Evolutionary conservation across 2,888 invertebrate species (phyloP), one percentile per base, ranked within the genome.

Genomic region (Aradus depressus): DNA sequence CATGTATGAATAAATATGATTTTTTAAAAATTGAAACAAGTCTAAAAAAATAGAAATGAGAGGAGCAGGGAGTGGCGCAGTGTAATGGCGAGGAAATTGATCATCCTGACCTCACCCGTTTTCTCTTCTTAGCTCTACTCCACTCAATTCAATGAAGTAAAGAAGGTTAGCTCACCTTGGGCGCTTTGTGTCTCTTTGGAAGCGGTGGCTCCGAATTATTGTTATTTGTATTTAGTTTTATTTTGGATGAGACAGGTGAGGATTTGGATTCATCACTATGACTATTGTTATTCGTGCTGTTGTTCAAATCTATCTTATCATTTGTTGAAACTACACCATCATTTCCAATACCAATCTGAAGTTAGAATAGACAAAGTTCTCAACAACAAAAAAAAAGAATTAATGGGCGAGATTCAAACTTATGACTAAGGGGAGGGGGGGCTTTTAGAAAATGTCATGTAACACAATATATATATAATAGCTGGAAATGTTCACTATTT

Each of bases 131-230:
- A n/a, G n/a, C n/a, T n/a, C n/a, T n/a, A n/a, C n/a, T n/a, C n/a
- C n/a, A n/a, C n/a, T n/a, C n/a, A n/a, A n/a, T n/a, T n/a, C n/a
- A n/a, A n/a, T n/a, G n/a, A n/a, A n/a, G n/a, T n/a, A n/a, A n/a
- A n/a, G n/a, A n/a, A n/a, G n/a, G n/a, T 32, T 12, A 44, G 2
- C 25, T 22, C 38, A 47, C 47, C 59, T 79, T 79, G 5, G 65
- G 32, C 60, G 70, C 10, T 38, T 57, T 55, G 34, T 53, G 51
- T 31, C 55, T 56, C 38, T 50, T 53, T 16, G 55, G 37, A 37
- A 49, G 50, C 22, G 42, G 38, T 43, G 44, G 25, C 2, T 38
- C 42, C n/a, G 48, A 22, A n/a, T 50, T 48, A 18, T 41, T 41
- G 4, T 48, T 53, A 14, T 26, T 43, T 8, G 22, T 28, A 21